phyloP scores from a whole-genome alignment of 2,797 vertebrate genomes.

The Calcarius lapponicus region DNA sequence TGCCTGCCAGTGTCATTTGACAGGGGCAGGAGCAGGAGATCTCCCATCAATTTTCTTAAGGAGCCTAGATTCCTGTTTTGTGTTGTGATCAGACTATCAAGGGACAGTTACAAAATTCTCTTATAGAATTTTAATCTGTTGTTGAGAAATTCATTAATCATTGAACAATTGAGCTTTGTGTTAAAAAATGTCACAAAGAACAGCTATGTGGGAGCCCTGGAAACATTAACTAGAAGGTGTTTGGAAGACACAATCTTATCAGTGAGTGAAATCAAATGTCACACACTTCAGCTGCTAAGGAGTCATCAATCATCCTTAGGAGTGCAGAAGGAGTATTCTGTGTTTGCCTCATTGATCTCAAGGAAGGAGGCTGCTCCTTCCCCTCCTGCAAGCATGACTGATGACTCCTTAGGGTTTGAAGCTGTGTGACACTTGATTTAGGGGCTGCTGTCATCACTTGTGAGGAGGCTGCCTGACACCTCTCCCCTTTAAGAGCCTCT shows the following conservation, averaged over 20 bases:
- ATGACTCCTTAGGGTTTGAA: slow-evolving; percentile 37
- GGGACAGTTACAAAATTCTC: not conserved
- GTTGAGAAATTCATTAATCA: slow-evolving; percentile 54
- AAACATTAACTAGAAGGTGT: slow-evolving; percentile 61
- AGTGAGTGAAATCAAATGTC: slow-evolving; percentile 59
- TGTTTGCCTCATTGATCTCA: slow-evolving; percentile 42
- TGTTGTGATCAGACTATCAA: not conserved
- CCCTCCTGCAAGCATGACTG: slow-evolving; percentile 19
- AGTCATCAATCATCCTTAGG: slow-evolving; percentile 56
- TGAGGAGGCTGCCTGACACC: not conserved
- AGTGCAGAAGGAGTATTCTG: slow-evolving; percentile 23
- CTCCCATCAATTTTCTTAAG: not conserved
- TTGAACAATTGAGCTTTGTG: slow-evolving; percentile 53
- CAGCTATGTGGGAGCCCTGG: not conserved
- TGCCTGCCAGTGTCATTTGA: not conserved
- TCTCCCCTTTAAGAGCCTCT: not conserved
- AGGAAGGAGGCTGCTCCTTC: slow-evolving; percentile 42
- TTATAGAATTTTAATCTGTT: not conserved
- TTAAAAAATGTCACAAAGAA: not conserved
- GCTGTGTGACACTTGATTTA: slow-evolving; percentile 32
- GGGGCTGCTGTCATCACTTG: slow-evolving; percentile 18
- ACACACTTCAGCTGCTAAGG: slow-evolving; percentile 55
- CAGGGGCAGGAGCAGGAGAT: not conserved
- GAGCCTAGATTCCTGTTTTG: not conserved
- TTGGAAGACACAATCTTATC: slow-evolving; percentile 59